Evolutionary conservation across 2,113 vertebrate species (phyloP).

Genomic region (Cavia porcellus): DNA sequence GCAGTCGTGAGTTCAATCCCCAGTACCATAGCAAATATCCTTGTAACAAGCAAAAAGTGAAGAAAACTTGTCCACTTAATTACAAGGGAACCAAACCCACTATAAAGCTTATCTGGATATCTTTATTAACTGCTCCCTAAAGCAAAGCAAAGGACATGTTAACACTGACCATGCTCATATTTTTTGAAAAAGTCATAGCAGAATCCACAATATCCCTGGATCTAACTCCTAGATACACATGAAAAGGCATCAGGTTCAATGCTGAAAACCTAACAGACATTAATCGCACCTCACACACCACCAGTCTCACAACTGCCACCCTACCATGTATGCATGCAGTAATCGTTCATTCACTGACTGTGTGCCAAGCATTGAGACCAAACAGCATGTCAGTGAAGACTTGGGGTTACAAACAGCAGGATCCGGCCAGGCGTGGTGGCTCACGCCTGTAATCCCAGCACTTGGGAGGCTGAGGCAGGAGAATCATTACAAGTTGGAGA

Average conservation of each 20-base stretch:
- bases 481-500: too few species aligned
- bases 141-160: not conserved
- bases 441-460: too few species aligned
- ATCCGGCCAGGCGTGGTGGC: not conserved
- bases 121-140: not conserved
- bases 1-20: too few species aligned
- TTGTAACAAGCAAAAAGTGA: conserved; percentile 38
- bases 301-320: not conserved
- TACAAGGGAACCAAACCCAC: not conserved
- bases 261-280: not conserved
- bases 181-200: not conserved
- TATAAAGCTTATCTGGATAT: not conserved
- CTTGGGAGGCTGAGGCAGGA: too few species aligned
- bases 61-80: not conserved
- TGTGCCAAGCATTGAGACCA: not conserved
- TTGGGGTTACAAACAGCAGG: not conserved
- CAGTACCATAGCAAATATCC: not conserved
- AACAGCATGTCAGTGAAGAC: not conserved
- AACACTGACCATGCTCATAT: not conserved
- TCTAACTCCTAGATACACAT: not conserved
- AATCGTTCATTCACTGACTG: not conserved
- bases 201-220: not conserved
- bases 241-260: conserved; percentile 40
- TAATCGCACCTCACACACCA: not conserved
- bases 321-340: not conserved